Evolutionary conservation across 2,797 vertebrate genomes (phyloP), one percentile per base, ranked within the genome.

Genomic region (Adrianichthys oophorus): DNA sequence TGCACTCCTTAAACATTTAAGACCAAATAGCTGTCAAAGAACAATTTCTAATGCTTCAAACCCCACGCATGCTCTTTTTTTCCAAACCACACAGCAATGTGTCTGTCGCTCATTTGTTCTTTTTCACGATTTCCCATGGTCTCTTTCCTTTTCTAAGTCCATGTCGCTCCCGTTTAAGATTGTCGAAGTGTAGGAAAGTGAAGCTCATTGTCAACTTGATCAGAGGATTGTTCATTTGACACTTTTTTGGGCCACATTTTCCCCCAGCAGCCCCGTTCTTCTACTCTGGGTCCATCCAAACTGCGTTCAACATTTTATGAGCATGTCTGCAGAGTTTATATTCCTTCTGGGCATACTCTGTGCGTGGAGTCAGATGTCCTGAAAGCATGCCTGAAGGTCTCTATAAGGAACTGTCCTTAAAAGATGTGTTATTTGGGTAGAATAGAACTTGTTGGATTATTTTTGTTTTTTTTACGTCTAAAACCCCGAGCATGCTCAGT

Each of bases 1-100:
- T 89, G 94, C 95, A 94, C 93, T 41, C 94, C 58, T 84, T 70
- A 92, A 96, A 98, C 94, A 95, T 94, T 96, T 96, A 98, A 96
- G 95, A 98, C 95, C 94, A 94, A 87, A 95, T 93, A 96, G 94
- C 92, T 94, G 93, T 95, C 94, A 93, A 94, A 82, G 83, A 87
- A 74, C 70, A 72, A 59, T 76, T 93, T 92, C 87, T 90, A 91
- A 89, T 85, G 89, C 92, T 93, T 92, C 92, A 92, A 93, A 92
- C 92, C 92, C 94, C 95, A 96, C 94, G 95, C 95, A 94, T 92
- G 93, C 95, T 94, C 94, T 90, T 91, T 13, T 29, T 12, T 8
- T 68, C 75, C 72, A 80, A 77, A 84, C 72, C 74, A 87, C 76
- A 79, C 75, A 61, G 60, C 52, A 32, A 78, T 58, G 79, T 80